Evolutionary conservation across 2,888 invertebrate species (phyloP).

Genomic region (Nemotelus pantherinus): DNA sequence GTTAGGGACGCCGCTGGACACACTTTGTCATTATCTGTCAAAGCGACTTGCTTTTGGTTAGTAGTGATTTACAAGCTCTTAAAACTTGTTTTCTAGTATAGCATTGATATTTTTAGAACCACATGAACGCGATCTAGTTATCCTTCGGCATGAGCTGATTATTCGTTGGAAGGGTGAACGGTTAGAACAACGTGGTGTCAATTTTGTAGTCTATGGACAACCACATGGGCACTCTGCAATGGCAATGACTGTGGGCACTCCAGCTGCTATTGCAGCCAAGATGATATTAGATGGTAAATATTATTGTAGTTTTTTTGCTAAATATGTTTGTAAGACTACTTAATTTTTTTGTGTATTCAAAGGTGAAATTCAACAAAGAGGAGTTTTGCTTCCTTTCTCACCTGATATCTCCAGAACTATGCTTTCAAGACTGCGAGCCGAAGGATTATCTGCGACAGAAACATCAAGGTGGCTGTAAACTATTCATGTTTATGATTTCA

Average conservation of each 20-base stretch:
- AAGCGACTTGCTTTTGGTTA: conserved; percentile 81
- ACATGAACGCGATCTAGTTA: conserved; percentile 91
- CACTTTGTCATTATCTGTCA: conserved; percentile 88
- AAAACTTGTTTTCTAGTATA: not conserved
- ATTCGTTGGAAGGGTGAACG: conserved; percentile 91
- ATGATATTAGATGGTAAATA: conserved; percentile 88
- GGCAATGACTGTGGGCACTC: conserved; percentile 93
- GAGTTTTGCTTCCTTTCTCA: conserved; percentile 90
- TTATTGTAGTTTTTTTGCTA: not conserved
- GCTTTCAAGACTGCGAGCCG: conserved; percentile 83
- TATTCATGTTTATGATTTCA: not conserved
- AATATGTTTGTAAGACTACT: not conserved
- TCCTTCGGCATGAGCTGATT: conserved; percentile 92
- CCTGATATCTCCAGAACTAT: conserved; percentile 94
- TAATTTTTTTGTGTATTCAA: not conserved
- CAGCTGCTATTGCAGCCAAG: conserved; percentile 94
- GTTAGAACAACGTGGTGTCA: conserved; percentile 83
- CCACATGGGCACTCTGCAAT: conserved; percentile 89
- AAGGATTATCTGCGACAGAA: conserved; percentile 81
- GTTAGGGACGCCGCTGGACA: conserved; percentile 88
- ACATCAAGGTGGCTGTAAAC: conserved; percentile 67
- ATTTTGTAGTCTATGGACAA: conserved; percentile 91
- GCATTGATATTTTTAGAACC: conserved; percentile 65
- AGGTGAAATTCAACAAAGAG: conserved; percentile 94
- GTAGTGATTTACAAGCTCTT: not conserved